These are phyloP conservation scores for Malurus melanocephalus DNA, from an alignment of 2,113 vertebrate genomes.

Conservation along the genomic window DNA sequence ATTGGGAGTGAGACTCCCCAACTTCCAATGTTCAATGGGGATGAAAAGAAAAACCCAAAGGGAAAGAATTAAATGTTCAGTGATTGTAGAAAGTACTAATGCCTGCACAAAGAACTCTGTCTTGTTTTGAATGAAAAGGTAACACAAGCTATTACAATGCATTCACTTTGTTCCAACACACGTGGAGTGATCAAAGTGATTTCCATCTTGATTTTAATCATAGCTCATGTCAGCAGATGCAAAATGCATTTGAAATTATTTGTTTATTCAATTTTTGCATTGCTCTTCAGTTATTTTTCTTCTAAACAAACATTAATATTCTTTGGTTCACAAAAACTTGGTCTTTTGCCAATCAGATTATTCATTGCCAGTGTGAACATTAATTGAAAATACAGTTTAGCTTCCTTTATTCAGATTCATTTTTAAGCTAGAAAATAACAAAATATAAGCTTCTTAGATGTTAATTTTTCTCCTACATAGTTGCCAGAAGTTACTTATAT, in stretches of 20 bases:
- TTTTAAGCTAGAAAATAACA: not conserved
- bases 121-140: not conserved
- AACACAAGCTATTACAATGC: not conserved
- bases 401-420: not conserved
- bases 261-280: not conserved
- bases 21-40: rapidly evolving
- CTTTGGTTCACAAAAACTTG: not conserved
- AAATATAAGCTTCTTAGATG: not conserved
- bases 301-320: not conserved
- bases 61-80: not conserved
- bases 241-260: not conserved
- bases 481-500: not conserved
- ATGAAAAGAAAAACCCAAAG: not conserved
- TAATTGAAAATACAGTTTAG: not conserved
- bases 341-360: not conserved
- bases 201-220: not conserved
- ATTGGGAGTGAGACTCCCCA: not conserved
- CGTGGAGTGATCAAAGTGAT: not conserved
- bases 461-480: not conserved
- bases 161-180: not conserved
- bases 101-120: not conserved
- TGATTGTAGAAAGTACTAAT: not conserved
- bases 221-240: not conserved
- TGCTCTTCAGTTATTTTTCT: not conserved
- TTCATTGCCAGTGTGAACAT: not conserved